phyloP scores from a whole-genome alignment of 2,113 vertebrate genomes.

The Rallus limicola region DNA sequence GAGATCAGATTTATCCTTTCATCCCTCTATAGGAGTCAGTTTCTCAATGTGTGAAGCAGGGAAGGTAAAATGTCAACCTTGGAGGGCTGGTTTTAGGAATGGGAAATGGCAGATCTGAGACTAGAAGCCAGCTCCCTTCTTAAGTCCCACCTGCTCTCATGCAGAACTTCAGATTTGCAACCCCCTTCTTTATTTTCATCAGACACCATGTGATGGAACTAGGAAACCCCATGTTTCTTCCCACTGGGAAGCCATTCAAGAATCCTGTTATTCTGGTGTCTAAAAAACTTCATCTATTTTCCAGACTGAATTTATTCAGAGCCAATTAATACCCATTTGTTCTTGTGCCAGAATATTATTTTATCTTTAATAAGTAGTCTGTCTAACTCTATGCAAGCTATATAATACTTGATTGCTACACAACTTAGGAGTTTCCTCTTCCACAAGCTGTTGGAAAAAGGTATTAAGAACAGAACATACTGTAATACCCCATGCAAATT shows the following conservation, averaged over 20 bases:
- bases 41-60: background rate
- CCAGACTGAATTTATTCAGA: background rate
- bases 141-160: background rate
- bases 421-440: background rate
- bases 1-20: background rate
- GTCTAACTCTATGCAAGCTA: background rate
- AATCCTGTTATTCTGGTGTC: background rate
- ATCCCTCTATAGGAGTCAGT: background rate
- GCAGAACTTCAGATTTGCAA: background rate
- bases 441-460: background rate
- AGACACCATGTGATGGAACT: background rate
- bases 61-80: background rate
- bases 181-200: background rate
- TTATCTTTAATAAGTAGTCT: background rate
- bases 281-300: background rate
- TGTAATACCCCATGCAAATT: background rate
- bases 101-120: background rate
- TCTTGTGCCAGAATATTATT: constrained; percentile 6
- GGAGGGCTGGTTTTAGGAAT: background rate
- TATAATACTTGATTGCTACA: background rate
- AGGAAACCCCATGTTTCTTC: background rate
- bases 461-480: background rate
- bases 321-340: background rate
- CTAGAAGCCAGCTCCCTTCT: background rate
- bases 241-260: background rate